These are phyloP conservation scores for Phalacrocorax pelagicus DNA, from an alignment of 2,113 vertebrate genomes.

Conservation along the genomic window DNA sequence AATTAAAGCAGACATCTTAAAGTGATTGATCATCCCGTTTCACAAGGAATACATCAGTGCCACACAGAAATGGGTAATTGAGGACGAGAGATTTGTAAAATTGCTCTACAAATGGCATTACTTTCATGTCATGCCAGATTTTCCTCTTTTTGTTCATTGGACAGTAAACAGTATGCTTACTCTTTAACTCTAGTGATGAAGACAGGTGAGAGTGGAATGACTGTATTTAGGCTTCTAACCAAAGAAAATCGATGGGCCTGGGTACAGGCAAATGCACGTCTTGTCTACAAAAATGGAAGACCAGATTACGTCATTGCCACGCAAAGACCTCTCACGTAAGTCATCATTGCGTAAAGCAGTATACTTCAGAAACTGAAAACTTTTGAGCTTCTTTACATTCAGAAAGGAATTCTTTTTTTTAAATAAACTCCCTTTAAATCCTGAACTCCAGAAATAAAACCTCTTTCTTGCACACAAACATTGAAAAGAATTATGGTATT, in stretches of 20 bases:
- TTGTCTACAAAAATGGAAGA: slow-evolving; percentile 86
- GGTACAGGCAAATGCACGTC: slow-evolving; percentile 84
- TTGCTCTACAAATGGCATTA: background rate
- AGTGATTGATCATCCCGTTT: background rate
- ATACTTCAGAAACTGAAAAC: background rate
- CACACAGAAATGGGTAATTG: background rate
- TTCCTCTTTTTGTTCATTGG: background rate
- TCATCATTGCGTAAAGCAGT: background rate
- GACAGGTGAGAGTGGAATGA: slow-evolving; percentile 86
- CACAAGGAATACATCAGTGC: background rate
- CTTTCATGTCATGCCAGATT: background rate
- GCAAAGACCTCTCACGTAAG: slow-evolving; percentile 84
- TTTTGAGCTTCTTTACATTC: background rate
- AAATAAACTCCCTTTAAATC: background rate
- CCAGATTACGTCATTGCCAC: slow-evolving; percentile 86
- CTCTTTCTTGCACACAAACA: background rate
- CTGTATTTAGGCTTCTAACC: slow-evolving; percentile 84
- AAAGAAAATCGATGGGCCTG: slow-evolving; percentile 84
- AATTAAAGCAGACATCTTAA: background rate
- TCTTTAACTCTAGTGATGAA: slow-evolving; percentile 82
- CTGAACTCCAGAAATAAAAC: background rate
- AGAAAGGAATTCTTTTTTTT: background rate
- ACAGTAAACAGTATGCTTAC: background rate
- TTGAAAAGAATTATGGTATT: background rate
- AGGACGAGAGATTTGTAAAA: background rate